Conservation (phyloP, 1,140 invertebrate genomes). For the Apis mellifera region DNA sequence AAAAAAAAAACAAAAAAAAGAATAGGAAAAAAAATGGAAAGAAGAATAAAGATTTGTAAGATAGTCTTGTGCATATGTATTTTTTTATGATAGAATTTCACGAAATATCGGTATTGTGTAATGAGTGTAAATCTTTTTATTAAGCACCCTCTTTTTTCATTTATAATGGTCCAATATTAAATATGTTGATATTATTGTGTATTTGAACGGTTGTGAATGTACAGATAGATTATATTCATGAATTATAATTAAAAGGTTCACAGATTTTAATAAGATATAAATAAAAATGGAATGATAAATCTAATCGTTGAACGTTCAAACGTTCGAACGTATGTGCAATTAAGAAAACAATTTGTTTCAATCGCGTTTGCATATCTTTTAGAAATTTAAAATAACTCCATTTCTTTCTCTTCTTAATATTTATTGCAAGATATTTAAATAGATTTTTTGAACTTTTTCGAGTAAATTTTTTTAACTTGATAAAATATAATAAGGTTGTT, state of each 20-base stretch:
- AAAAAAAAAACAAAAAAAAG: not conserved
- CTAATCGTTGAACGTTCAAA: conserved; percentile 39
- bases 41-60: not conserved
- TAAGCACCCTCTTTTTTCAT: conserved; percentile 30
- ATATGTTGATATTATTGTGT: conserved; percentile 79
- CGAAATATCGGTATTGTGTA: not conserved
- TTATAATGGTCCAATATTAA: conserved; percentile 75
- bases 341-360: conserved; percentile 34
- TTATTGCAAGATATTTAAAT: not conserved
- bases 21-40: not conserved
- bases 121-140: conserved; percentile 41
- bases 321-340: conserved; percentile 61
- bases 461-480: not conserved
- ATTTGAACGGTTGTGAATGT: conserved; percentile 78
- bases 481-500: too few relatives aligned
- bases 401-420: not conserved
- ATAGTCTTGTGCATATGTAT: conserved; percentile 32
- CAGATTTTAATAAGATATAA: conserved; percentile 68
- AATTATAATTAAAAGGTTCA: conserved; percentile 70
- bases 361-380: conserved; percentile 6
- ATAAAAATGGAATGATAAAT: conserved; percentile 57
- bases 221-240: conserved; percentile 77
- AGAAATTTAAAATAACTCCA: not conserved
- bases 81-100: conserved; percentile 28
- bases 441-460: not conserved